A percentile compares a stretch with the other conserved stretches of the same genome.
These are phyloP conservation scores for Triplophysa yarkandensis DNA, from an alignment of 2,797 vertebrate species.

Conservation along the genomic window DNA sequence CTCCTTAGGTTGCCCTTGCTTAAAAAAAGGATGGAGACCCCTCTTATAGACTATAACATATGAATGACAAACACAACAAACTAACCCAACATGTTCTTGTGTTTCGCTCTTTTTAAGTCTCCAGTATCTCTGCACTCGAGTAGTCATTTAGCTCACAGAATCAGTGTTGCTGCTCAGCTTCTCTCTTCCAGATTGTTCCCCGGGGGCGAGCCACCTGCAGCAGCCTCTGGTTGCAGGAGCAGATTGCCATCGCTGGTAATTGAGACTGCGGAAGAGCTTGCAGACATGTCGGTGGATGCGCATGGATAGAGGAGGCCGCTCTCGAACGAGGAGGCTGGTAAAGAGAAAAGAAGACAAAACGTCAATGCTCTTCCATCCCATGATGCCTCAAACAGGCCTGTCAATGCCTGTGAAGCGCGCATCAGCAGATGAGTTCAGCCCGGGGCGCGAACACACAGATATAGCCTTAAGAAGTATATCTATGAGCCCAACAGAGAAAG, in stretches of 20 bases:
- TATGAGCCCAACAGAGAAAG: neutral
- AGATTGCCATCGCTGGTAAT: slow-evolving; percentile 58
- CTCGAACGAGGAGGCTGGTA: slow-evolving; percentile 11
- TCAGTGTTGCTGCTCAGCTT: slow-evolving; percentile 24
- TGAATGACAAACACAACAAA: no score
- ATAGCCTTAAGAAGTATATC: slow-evolving; percentile 9
- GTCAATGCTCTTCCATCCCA: slow-evolving; percentile 35
- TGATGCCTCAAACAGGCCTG: slow-evolving; percentile 46
- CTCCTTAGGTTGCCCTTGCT: no score
- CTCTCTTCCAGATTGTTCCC: slow-evolving; percentile 48
- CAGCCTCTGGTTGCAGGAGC: slow-evolving; percentile 52
- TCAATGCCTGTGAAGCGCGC: slow-evolving; percentile 36
- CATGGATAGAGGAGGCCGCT: slow-evolving; percentile 14
- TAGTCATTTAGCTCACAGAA: slow-evolving; percentile 20
- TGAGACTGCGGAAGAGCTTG: slow-evolving; percentile 55
- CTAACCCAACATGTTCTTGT: neutral
- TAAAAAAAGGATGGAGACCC: no score
- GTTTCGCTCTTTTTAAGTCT: slow-evolving; percentile 12
- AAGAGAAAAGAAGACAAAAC: slow-evolving; percentile 21
- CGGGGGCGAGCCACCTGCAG: slow-evolving; percentile 47
- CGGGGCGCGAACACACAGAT: slow-evolving; percentile 24
- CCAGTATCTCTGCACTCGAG: slow-evolving; percentile 27
- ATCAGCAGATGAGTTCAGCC: slow-evolving; percentile 31
- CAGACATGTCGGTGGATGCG: slow-evolving; percentile 44
- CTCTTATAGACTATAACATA: no score